Evolutionary conservation across 2,113 vertebrate species (phyloP), one percentile per base, ranked within the genome.

Genomic region (Sciurus niger): DNA sequence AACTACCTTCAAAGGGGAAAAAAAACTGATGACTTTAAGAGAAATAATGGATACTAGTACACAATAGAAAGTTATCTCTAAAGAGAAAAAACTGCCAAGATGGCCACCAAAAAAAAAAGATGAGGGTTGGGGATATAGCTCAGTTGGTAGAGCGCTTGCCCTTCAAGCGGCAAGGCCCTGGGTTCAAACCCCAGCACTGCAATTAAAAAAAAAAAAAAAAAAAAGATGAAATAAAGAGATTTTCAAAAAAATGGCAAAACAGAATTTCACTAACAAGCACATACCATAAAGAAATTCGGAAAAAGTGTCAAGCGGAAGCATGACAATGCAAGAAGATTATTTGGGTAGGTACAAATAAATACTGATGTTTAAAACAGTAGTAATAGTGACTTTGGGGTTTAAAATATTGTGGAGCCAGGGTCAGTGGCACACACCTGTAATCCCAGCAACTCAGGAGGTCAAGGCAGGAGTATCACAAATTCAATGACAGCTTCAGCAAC

Each of bases 201-300:
- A 40, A 40, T 40, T 4, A 40, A 40, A 40, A 40, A 40, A 40
- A 40, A 40, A 40, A 40, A 40, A 40, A 90, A 40, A 89, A 53
- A 25, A 2, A 55, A 76, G 25, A 92, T 53, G n/a, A 67, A 80
- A 78, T 30, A 82, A 60, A 58, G 18, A 79, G 11, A n/a, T 65
- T 85, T 84, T 84, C 43, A 73, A 48, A 46, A 90, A 93, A 90
- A 93, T 72, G n/a, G 53, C 63, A 85, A 65, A 93, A 93, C 20
- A 74, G 20, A 65, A 32, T 88, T 89, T 90, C 25, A 73, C 73
- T 74, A 90, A 32, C 65, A 90, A 80, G 58, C 3, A 30, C 53
- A 20, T 32, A 80, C 63, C 67, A 74, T 73, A 78, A 90, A 4
- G 22, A 93, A 80, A 93, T 67, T 79, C 40, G 6, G 12, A 46